phyloP scores from a whole-genome alignment of 2,888 invertebrate species.

The Flexamia atlantica region DNA sequence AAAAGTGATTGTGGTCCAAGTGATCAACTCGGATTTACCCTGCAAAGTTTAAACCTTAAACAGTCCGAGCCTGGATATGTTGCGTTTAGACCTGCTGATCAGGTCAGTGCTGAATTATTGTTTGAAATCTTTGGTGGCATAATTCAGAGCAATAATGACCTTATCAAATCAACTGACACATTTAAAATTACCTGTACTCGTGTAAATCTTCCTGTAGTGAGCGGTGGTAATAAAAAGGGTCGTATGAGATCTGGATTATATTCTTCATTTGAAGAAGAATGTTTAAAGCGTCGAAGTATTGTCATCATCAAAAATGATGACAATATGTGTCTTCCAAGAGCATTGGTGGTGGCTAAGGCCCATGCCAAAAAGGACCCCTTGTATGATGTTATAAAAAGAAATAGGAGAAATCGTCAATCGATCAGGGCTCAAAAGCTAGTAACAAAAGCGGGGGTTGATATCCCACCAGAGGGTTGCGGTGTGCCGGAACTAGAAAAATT shows the following conservation, averaged over 20 bases:
- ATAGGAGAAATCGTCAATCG: too few species aligned
- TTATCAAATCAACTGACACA: neutral
- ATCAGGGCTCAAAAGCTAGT: too few species aligned
- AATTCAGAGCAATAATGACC: neutral
- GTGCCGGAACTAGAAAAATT: too few species aligned
- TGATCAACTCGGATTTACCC: neutral
- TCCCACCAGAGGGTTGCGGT: too few species aligned
- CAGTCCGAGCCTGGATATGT: constrained; percentile 1
- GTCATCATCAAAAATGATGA: constrained; percentile 67
- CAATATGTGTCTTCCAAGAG: constrained; percentile 58
- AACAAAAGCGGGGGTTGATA: too few species aligned
- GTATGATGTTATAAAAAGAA: too few species aligned
- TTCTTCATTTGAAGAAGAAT: too few species aligned
- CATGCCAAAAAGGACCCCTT: too few species aligned
- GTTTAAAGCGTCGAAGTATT: constrained; percentile 39
- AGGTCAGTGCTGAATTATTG: neutral
- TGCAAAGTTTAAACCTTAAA: neutral
- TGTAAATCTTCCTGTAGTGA: neutral
- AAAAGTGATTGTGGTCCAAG: neutral
- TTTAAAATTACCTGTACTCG: constrained; percentile 15
- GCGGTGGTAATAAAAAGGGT: neutral
- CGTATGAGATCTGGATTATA: neutral
- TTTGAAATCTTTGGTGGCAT: neutral
- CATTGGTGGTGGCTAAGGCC: constrained; percentile 60
- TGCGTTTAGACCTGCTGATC: neutral